Evolutionary conservation across 2,797 vertebrate genomes (phyloP), one percentile per base, ranked within the genome.

Genomic region (Limnodromus scolopaceus): DNA sequence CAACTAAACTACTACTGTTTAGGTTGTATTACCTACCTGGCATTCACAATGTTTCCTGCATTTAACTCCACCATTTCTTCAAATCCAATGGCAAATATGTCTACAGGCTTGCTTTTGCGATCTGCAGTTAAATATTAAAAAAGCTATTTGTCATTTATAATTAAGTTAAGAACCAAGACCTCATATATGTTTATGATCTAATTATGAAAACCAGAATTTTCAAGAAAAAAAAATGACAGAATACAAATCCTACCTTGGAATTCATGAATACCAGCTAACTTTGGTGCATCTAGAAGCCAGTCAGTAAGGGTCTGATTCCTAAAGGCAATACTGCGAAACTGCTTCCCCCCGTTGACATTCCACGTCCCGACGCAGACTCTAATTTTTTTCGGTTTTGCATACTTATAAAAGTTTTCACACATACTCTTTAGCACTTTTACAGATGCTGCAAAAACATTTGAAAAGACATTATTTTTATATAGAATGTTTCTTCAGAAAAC

Each of bases 41-140:
- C 99, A 75, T 99, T 99, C 97, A 99, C 99, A 71, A 99, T 99
- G 97, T 99, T 99, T 51, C 99, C 99, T 76, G 99, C 99, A 94
- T 99, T 99, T 96, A 99, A 97, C 96, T 99, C 99, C 92, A 99
- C 99, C 99, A 99, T 99, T 98, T 99, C 99, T 98, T 99, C 99
- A 98, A 99, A 99, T 74, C 99, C 99, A 63, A 99, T 99, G 84
- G 99, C 99, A 98, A 99, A 99, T 95, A 99, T 99, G 92, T 99
- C 99, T 28, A 98, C 98, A 27, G 99, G 99, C 61, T 98, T 99
- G 92, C 98, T 98, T 98, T 98, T 99, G 96, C 93, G 98, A 97
- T 99, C 99, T 99, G 96, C 13, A 94, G 95, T 86, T 74, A 97
- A 96, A 90, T 7, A 92, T 53, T 18, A 32, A 70, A 92, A 91